phyloP scores from a whole-genome alignment of 2,113 vertebrate species.

The Pitta sordida region DNA sequence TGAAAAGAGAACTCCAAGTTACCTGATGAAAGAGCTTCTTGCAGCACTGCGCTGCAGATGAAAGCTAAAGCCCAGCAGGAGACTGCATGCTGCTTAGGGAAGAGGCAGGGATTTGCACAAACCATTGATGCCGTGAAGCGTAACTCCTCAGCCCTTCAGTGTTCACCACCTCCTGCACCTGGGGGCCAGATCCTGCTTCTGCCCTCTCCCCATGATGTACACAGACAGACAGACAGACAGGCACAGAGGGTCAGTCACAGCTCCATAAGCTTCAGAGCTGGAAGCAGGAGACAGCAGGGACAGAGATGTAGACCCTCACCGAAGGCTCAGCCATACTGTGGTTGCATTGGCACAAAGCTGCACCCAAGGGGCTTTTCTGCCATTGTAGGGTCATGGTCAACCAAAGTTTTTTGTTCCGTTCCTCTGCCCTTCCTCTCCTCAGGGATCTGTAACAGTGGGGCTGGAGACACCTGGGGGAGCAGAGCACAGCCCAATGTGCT shows the following conservation, averaged over 20 bases:
- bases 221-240: background rate
- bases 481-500: background rate
- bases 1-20: background rate
- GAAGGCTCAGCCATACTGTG: background rate
- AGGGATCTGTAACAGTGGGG: fast-evolving
- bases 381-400: background rate
- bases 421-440: background rate
- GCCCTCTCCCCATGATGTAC: background rate
- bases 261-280: background rate
- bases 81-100: background rate
- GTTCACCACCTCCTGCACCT: background rate
- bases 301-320: background rate
- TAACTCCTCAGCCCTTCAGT: background rate
- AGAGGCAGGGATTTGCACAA: background rate
- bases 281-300: background rate
- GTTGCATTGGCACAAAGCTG: background rate
- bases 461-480: background rate
- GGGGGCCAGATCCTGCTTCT: background rate
- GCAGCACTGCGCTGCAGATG: background rate
- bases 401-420: background rate
- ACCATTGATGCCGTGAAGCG: background rate
- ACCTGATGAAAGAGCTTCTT: background rate
- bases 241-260: background rate
- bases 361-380: background rate
- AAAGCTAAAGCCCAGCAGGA: background rate